A percentile compares a stretch with the other conserved stretches of the same genome.
Evolutionary conservation across 2,888 invertebrate genomes (phyloP).

Genomic region (Lingula anatina): DNA sequence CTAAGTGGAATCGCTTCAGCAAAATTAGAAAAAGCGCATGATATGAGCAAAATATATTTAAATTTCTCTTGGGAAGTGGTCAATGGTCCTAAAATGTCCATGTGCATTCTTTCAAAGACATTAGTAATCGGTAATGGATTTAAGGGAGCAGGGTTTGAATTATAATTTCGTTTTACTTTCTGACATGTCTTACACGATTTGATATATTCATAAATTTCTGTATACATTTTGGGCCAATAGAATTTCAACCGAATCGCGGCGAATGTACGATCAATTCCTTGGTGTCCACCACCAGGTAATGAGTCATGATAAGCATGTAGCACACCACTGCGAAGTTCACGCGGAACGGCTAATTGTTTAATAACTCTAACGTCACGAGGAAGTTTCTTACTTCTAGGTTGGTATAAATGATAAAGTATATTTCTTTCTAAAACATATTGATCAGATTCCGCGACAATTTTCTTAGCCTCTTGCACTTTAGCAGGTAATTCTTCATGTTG

Average conservation of each 20-base stretch:
- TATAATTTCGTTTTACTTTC: too few relatives aligned
- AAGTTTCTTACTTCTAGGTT: conserved; percentile 6
- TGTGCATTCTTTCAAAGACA: conserved; percentile 8
- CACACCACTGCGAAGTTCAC: too few relatives aligned
- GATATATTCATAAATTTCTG: too few relatives aligned
- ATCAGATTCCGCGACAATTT: conserved; percentile 7
- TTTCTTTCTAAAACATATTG: conserved; percentile 5
- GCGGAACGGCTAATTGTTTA: too few relatives aligned
- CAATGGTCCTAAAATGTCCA: conserved; percentile 12
- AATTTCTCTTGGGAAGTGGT: conserved; percentile 9
- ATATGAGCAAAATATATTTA: conserved; percentile 13
- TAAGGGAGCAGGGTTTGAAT: too few relatives aligned
- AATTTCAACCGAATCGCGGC: too few relatives aligned
- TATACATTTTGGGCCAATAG: too few relatives aligned
- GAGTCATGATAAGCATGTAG: too few relatives aligned
- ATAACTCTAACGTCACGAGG: conserved; percentile 2
- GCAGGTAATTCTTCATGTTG: conserved; percentile 7
- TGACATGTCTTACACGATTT: too few relatives aligned
- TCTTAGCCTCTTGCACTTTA: conserved; percentile 4
- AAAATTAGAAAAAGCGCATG: conserved; percentile 13
- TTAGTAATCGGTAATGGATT: conserved; percentile 10
- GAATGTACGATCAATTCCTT: too few relatives aligned
- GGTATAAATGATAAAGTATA: conserved; percentile 7
- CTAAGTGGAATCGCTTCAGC: conserved; percentile 17
- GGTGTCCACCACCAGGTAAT: too few relatives aligned